These are phyloP conservation scores for Platorchestia sp. DNA, from an alignment of 1,140 invertebrate genomes.

Conservation along the genomic window DNA sequence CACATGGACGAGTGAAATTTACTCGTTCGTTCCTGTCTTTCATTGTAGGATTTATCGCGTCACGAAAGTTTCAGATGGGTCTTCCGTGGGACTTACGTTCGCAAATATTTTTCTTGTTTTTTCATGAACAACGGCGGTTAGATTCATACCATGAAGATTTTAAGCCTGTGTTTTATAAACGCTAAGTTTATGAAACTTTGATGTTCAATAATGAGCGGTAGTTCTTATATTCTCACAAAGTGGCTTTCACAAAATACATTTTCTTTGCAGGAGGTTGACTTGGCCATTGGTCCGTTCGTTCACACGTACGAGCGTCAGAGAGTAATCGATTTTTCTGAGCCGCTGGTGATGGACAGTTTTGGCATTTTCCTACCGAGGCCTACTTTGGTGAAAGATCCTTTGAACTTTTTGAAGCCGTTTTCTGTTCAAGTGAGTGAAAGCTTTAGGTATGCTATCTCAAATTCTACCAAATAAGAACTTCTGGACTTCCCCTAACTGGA, in stretches of 20 bases:
- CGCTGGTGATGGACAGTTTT: background rate
- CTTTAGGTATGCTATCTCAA: background rate
- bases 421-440: constrained; percentile 14
- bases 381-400: background rate
- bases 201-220: too few relatives aligned
- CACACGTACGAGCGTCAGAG: background rate
- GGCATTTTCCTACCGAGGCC: constrained; percentile 41
- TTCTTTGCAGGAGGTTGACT: constrained; percentile 55
- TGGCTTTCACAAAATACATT: background rate
- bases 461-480: background rate
- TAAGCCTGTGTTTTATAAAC: too few relatives aligned
- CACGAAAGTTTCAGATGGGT: too few relatives aligned
- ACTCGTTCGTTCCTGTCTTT: too few relatives aligned
- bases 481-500: background rate
- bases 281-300: constrained; percentile 50
- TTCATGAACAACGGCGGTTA: too few relatives aligned
- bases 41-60: too few relatives aligned
- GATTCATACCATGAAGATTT: too few relatives aligned
- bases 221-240: background rate
- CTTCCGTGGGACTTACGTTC: too few relatives aligned
- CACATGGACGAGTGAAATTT: too few relatives aligned
- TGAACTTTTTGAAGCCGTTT: constrained; percentile 56
- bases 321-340: background rate
- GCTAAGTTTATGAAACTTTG: too few relatives aligned
- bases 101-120: too few relatives aligned